These are phyloP conservation scores for Tamandua tetradactyla DNA, from an alignment of 2,797 vertebrate species.

Conservation along the genomic window DNA sequence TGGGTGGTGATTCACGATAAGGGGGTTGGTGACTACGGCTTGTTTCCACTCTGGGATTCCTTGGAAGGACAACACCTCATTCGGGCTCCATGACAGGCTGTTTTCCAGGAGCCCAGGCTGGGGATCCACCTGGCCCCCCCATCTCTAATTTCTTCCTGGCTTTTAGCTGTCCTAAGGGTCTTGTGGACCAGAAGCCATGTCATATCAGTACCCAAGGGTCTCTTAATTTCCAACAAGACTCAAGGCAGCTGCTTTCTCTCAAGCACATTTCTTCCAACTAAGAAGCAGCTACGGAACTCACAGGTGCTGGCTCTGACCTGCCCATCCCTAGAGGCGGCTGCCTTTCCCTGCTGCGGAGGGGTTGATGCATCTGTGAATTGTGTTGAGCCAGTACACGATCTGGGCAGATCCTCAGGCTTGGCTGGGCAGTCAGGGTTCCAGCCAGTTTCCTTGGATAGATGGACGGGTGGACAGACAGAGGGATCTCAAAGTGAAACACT, in stretches of 20 bases:
- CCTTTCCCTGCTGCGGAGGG: rapidly evolving
- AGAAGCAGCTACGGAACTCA: rapidly evolving
- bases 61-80: neutral
- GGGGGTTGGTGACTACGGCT: neutral
- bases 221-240: neutral
- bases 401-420: rapidly evolving
- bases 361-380: rapidly evolving
- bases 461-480: neutral
- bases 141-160: neutral
- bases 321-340: rapidly evolving
- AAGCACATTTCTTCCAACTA: neutral
- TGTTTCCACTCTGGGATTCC: neutral
- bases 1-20: neutral
- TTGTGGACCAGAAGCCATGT: neutral
- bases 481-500: neutral
- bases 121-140: rapidly evolving
- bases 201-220: neutral
- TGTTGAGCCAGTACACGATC: neutral
- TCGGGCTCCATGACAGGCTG: neutral
- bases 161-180: neutral
- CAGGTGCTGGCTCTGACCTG: rapidly evolving
- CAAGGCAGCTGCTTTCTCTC: rapidly evolving
- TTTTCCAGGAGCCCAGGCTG: neutral
- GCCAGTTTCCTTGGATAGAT: neutral
- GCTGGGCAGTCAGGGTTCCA: neutral